Evolutionary conservation across 2,888 invertebrate genomes (phyloP), one percentile per base, ranked within the genome.

Genomic region (Acleris cristana): DNA sequence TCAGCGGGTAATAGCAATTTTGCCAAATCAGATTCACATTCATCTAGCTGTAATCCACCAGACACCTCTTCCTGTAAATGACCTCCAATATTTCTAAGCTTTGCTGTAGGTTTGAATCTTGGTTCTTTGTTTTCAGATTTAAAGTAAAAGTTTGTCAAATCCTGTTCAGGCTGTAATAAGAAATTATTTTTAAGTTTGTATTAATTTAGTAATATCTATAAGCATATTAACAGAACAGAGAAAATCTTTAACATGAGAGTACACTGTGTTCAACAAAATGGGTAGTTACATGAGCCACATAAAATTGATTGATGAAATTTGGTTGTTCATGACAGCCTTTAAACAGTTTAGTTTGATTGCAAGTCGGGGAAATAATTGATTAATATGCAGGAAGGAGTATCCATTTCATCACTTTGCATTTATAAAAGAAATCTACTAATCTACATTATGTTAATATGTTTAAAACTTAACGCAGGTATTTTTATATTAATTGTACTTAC

Each of bases 81-180:
- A n/a, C 16, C 14, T 48, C 16, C n/a, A n/a, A 48, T 48, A 48
- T 48, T 48, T 16, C 48, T 16, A 16, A 48, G 48, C 18, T 48
- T 48, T 48, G 48, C 48, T 48, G 48, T 48, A 48, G 48, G 48
- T 48, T 48, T 48, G 18, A 48, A 48, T 48, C 48, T 48, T 48
- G 48, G 48, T 48, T 48, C 48, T 48, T 48, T 16, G 16, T 48
- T 48, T 48, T 48, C 48, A 8, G 6, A 48, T 48, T 48, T 48
- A 48, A 16, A 48, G 48, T 48, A 48, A 48, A 10, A 7, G 48
- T 48, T 48, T 48, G n/a, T 21, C 3, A 21, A 21, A 21, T 21
- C 1, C 3, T 1, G 3, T 3, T 21, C 3, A 1, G 1, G 21
- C 3, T 1, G 21, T 21, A 1, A 1, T 3, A 2, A 2, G 21